Evolutionary conservation across 2,888 invertebrate species (phyloP).

Genomic region (Acanthoscelides obtectus): DNA sequence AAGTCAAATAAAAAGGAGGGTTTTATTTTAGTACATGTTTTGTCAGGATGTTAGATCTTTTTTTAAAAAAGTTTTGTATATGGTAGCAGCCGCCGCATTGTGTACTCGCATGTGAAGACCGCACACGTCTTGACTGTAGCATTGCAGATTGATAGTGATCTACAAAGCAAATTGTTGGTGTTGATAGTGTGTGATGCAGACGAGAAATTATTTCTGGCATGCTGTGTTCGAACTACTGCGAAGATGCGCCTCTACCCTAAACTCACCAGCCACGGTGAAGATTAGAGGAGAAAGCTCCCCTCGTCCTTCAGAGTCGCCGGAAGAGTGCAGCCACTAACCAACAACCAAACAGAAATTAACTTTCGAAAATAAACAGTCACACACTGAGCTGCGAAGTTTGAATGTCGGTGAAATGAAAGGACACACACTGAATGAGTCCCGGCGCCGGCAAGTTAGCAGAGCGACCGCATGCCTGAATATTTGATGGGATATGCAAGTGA

Average conservation of each 20-base stretch:
- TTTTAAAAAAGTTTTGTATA: too few species aligned
- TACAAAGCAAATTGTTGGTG: too few species aligned
- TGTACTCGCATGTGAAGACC: too few species aligned
- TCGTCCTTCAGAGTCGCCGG: constrained; percentile 22
- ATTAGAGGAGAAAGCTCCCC: constrained; percentile 34
- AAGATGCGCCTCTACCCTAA: not conserved
- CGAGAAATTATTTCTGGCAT: not conserved
- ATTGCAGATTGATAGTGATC: too few species aligned
- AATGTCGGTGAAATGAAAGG: constrained; percentile 9
- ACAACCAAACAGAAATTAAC: not conserved
- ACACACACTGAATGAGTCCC: constrained; percentile 17
- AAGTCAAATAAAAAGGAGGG: too few species aligned
- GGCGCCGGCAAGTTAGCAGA: constrained; percentile 17
- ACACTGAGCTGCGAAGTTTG: not conserved
- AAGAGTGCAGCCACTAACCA: constrained; percentile 14
- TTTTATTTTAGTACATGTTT: too few species aligned
- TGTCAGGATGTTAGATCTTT: too few species aligned
- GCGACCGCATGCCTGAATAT: constrained; percentile 16
- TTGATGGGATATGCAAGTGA: constrained; percentile 1
- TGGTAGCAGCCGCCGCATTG: too few species aligned
- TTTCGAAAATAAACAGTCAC: constrained; percentile 15
- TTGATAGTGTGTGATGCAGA: too few species aligned
- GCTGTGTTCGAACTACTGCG: not conserved
- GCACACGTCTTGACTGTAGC: too few species aligned
- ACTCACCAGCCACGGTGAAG: constrained; percentile 43